A percentile compares a stretch with the other conserved stretches of the same genome.
phyloP scores from a whole-genome alignment of 2,888 invertebrate genomes.

The Boloria selene region DNA sequence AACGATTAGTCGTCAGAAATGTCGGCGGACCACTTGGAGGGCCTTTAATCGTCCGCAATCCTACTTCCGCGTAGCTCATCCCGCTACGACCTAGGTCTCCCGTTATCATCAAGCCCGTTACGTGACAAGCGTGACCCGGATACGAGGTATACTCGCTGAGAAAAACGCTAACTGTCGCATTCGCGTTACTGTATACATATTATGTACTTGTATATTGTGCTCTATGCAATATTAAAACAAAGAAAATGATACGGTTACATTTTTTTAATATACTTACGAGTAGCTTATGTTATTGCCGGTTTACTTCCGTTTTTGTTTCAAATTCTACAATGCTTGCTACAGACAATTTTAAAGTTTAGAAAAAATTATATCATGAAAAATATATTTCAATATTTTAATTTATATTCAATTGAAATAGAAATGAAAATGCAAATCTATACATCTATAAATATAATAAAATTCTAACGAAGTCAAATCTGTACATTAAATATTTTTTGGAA shows the following conservation, averaged over 20 bases:
- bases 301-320: too few relatives aligned
- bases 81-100: slow-evolving; percentile 78
- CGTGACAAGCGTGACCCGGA: slow-evolving; percentile 79
- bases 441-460: too few relatives aligned
- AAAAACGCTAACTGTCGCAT: slow-evolving; percentile 50
- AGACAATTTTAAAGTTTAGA: too few relatives aligned
- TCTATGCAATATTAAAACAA: slow-evolving; percentile 10
- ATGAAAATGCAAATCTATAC: too few relatives aligned
- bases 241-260: neutral
- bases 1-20: slow-evolving; percentile 26
- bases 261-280: too few relatives aligned
- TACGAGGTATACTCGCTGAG: slow-evolving; percentile 51
- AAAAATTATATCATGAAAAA: too few relatives aligned
- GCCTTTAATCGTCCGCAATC: slow-evolving; percentile 47
- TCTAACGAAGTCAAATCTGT: too few relatives aligned
- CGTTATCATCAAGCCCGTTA: slow-evolving; percentile 77
- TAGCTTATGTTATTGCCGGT: too few relatives aligned
- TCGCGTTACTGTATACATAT: slow-evolving; percentile 13
- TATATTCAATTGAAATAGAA: too few relatives aligned
- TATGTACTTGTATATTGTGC: slow-evolving; percentile 1
- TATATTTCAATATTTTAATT: too few relatives aligned
- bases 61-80: slow-evolving; percentile 80
- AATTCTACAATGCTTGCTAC: too few relatives aligned
- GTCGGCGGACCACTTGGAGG: slow-evolving; percentile 30
- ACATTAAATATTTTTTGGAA: too few relatives aligned